Evolutionary conservation across 2,888 invertebrate genomes (phyloP).

Genomic region (Cantharis rustica): DNA sequence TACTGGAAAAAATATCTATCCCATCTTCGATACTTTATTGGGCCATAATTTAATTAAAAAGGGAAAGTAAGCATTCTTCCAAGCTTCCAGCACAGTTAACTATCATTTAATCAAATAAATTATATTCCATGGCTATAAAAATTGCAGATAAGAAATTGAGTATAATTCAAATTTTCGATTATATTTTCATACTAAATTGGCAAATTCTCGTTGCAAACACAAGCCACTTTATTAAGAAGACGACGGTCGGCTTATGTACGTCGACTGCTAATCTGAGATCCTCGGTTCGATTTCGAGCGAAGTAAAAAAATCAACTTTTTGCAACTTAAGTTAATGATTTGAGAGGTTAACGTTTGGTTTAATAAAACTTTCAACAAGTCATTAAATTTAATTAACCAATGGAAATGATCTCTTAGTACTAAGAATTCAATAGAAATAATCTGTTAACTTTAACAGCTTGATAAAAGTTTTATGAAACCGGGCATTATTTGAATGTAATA

Average conservation of each 20-base stretch:
- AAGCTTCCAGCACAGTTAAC: background rate
- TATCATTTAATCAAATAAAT: constrained; percentile 2
- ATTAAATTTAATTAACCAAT: too few species aligned
- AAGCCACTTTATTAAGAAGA: constrained; percentile 94
- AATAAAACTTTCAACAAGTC: too few species aligned
- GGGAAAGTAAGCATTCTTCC: constrained; percentile 69
- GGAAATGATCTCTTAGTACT: too few species aligned
- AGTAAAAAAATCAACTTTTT: too few species aligned
- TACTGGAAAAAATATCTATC: constrained; percentile 90
- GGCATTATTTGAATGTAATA: constrained; percentile 97
- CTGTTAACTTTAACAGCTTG: too few species aligned
- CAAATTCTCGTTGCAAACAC: constrained; percentile 98
- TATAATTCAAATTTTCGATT: constrained; percentile 86
- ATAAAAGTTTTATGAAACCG: too few species aligned
- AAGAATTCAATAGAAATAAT: too few species aligned
- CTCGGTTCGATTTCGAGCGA: too few species aligned
- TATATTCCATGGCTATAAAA: constrained; percentile 79
- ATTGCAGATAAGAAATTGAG: constrained; percentile 95
- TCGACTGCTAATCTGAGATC: too few species aligned
- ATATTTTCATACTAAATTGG: constrained; percentile 92
- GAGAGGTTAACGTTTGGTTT: too few species aligned
- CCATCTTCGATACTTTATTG: constrained; percentile 87
- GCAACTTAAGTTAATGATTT: too few species aligned
- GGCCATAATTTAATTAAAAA: constrained; percentile 94
- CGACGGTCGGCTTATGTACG: too few species aligned